Conservation (phyloP, 1,140 invertebrate species). For the Schlechtendalia chinensis region DNA sequence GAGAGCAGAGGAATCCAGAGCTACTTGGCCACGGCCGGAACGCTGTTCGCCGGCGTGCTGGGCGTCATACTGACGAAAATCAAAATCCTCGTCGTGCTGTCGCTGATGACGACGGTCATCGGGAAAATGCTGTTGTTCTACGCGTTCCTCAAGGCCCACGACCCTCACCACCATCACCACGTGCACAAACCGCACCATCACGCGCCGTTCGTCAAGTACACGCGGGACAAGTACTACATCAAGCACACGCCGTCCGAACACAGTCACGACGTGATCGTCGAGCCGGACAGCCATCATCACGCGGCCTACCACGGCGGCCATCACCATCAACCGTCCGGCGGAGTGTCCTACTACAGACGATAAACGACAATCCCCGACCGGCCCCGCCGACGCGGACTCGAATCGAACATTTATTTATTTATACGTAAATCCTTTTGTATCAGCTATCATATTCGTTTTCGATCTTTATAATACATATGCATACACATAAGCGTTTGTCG, state of each 20-base stretch:
- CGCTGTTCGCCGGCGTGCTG: slow-evolving; percentile 43
- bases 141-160: neutral
- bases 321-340: neutral
- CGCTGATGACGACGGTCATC: slow-evolving; percentile 31
- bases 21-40: slow-evolving; percentile 39
- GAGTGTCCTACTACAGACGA: slow-evolving; percentile 34
- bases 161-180: neutral
- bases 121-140: slow-evolving; percentile 43
- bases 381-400: neutral
- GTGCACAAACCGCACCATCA: neutral
- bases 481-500: too few relatives aligned
- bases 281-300: neutral
- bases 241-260: neutral
- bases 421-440: too few relatives aligned
- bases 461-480: too few relatives aligned
- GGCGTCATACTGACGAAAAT: slow-evolving; percentile 43
- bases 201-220: slow-evolving; percentile 31
- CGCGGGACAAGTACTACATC: slow-evolving; percentile 34
- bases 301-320: neutral
- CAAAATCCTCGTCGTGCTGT: slow-evolving; percentile 5
- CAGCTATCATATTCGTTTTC: too few relatives aligned
- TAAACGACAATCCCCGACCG: neutral
- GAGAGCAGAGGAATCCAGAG: slow-evolving; percentile 33
- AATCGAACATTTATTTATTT: neutral
- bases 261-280: neutral